These are phyloP conservation scores for Grammomys surdaster DNA, from an alignment of 2,113 vertebrate species.

Conservation along the genomic window DNA sequence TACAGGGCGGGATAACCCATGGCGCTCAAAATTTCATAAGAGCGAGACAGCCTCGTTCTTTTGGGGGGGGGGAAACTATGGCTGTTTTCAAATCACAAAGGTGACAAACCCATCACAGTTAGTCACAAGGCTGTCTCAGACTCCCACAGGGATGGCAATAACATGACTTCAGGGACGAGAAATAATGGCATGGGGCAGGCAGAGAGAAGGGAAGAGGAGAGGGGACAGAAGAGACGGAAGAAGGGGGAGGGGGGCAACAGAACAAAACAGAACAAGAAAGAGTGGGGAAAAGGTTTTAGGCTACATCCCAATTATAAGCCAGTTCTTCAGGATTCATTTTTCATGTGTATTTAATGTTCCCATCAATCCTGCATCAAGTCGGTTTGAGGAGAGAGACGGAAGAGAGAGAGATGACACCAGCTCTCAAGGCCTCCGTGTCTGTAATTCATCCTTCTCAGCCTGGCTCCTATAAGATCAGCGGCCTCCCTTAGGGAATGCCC, in stretches of 20 bases:
- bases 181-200: not conserved
- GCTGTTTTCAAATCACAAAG: not conserved
- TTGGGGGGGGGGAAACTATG: accelerated
- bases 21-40: not conserved
- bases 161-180: not conserved
- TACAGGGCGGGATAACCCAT: not conserved
- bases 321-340: not conserved
- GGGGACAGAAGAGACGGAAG: not conserved
- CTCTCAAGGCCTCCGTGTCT: no score
- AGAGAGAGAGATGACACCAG: no score
- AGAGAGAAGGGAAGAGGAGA: not conserved
- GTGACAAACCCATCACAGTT: not conserved
- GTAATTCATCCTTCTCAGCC: no score
- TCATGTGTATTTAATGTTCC: not conserved
- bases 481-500: not conserved
- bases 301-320: not conserved
- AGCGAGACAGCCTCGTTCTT: not conserved
- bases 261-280: accelerated
- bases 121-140: not conserved
- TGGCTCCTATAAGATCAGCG: not conserved
- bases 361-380: not conserved
- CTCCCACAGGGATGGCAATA: not conserved
- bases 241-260: no score
- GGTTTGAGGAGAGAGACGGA: not conserved
- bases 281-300: no score